Conservation (phyloP, 2,888 invertebrate genomes). For the Aradus depressus region DNA sequence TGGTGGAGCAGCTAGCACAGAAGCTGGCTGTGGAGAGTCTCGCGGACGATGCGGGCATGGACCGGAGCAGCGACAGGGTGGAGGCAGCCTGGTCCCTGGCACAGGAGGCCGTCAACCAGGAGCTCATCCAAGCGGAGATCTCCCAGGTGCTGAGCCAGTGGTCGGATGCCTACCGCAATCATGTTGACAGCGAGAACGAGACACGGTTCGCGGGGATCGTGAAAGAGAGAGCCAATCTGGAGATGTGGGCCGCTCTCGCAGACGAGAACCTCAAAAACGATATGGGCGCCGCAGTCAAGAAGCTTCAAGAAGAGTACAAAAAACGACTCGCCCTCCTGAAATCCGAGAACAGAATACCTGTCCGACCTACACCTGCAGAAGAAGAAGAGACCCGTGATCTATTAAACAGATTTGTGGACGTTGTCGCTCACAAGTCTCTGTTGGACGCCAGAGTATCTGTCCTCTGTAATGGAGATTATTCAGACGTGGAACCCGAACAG, state of each 20-base stretch:
- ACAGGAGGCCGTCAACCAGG: slow-evolving; percentile 60
- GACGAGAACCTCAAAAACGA: slow-evolving; percentile 58
- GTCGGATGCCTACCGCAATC: slow-evolving; percentile 53
- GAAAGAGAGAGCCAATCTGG: slow-evolving; percentile 53
- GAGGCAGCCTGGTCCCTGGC: slow-evolving; percentile 66
- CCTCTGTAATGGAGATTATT: slow-evolving; percentile 45
- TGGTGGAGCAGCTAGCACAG: slow-evolving; percentile 54
- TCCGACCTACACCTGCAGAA: slow-evolving; percentile 28
- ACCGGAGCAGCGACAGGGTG: slow-evolving; percentile 33
- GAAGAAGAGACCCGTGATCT: slow-evolving; percentile 37
- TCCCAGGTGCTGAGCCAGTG: slow-evolving; percentile 59
- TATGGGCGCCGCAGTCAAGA: slow-evolving; percentile 57
- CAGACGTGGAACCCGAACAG: slow-evolving; percentile 18
- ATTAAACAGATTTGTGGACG: slow-evolving; percentile 55
- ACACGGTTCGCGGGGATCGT: slow-evolving; percentile 27
- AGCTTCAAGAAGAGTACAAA: slow-evolving; percentile 55
- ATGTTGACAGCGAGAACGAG: slow-evolving; percentile 26
- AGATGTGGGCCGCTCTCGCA: slow-evolving; percentile 63
- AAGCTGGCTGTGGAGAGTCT: slow-evolving; percentile 58
- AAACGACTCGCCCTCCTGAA: slow-evolving; percentile 50
- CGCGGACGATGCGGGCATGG: slow-evolving; percentile 35
- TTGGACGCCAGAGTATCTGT: slow-evolving; percentile 65
- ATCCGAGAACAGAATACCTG: slow-evolving; percentile 30
- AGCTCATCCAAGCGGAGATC: slow-evolving; percentile 65
- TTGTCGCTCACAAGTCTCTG: slow-evolving; percentile 60